Conservation (phyloP, 1,140 invertebrate species). For the Aphelinus certus region DNA sequence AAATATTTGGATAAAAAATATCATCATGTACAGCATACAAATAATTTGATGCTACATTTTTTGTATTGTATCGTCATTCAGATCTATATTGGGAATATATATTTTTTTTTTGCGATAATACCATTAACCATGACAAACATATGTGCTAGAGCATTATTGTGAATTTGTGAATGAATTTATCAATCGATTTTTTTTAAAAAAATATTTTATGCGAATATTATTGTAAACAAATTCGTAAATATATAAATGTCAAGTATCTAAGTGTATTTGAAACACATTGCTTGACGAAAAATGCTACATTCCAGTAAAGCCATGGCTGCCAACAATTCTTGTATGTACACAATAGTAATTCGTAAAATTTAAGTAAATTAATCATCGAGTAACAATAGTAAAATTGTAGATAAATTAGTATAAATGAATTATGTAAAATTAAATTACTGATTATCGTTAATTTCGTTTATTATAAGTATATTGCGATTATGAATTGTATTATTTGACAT, state of each 20-base stretch:
- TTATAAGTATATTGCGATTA: slow-evolving; percentile 36
- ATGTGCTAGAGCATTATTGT: slow-evolving; percentile 21
- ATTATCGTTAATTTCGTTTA: slow-evolving; percentile 41
- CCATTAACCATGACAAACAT: slow-evolving; percentile 28
- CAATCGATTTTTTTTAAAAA: slow-evolving; percentile 26
- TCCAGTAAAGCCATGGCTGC: slow-evolving; percentile 42
- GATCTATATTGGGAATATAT: not conserved
- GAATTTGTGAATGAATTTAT: slow-evolving; percentile 25
- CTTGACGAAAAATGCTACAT: slow-evolving; percentile 39
- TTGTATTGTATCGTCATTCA: slow-evolving; percentile 19
- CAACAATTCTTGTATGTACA: slow-evolving; percentile 37
- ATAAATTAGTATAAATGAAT: slow-evolving; percentile 40
- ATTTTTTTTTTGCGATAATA: slow-evolving; percentile 7
- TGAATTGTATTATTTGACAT: slow-evolving; percentile 42
- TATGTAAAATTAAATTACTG: slow-evolving; percentile 39
- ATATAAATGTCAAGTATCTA: slow-evolving; percentile 18
- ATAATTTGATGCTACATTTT: slow-evolving; percentile 26
- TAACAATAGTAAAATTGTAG: slow-evolving; percentile 41
- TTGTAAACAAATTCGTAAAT: slow-evolving; percentile 40
- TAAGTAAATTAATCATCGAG: slow-evolving; percentile 18
- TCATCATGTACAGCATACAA: slow-evolving; percentile 22
- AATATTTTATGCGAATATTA: slow-evolving; percentile 54
- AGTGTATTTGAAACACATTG: slow-evolving; percentile 35
- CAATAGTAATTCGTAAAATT: slow-evolving; percentile 38
- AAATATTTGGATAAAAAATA: slow-evolving; percentile 25